A percentile compares a stretch with the other conserved stretches of the same genome.
phyloP scores from a whole-genome alignment of 2,888 invertebrate species.

The Eulithis prunata region DNA sequence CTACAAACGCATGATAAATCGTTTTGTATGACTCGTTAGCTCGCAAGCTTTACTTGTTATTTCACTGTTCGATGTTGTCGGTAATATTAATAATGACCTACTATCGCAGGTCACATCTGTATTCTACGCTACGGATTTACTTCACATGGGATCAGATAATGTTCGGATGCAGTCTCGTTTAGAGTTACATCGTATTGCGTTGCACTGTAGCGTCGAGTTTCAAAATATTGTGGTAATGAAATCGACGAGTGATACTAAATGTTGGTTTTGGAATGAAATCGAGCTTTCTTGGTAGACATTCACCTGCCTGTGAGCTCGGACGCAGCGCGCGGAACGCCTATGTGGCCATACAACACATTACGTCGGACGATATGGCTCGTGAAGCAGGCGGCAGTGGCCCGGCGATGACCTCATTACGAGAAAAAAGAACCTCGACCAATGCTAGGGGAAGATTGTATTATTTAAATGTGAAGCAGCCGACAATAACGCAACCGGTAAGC shows the following conservation, averaged over 20 bases:
- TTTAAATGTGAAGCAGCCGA: constrained; percentile 56
- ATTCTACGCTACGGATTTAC: constrained; percentile 62
- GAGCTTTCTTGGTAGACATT: constrained; percentile 50
- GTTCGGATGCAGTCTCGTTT: constrained; percentile 66
- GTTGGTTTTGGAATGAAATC: constrained; percentile 21
- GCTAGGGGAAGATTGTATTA: constrained; percentile 52
- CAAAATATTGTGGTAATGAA: constrained; percentile 73
- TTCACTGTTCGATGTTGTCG: constrained; percentile 76
- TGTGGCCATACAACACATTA: constrained; percentile 57
- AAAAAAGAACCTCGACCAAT: constrained; percentile 60
- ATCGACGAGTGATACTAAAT: constrained; percentile 49
- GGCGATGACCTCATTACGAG: constrained; percentile 71
- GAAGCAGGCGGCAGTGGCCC: constrained; percentile 56
- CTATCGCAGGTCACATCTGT: constrained; percentile 77
- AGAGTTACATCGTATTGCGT: constrained; percentile 59
- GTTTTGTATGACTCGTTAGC: constrained; percentile 76
- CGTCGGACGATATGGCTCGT: constrained; percentile 64
- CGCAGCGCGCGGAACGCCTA: constrained; percentile 61
- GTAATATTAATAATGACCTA: constrained; percentile 81
- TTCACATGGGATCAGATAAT: constrained; percentile 71
- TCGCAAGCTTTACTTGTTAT: constrained; percentile 72
- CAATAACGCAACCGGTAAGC: constrained; percentile 52
- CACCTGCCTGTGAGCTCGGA: constrained; percentile 58
- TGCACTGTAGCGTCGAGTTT: constrained; percentile 61
- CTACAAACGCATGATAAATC: constrained; percentile 76